These are phyloP conservation scores for Eurystomus glaucurus DNA, from an alignment of 2,797 vertebrate genomes.

Conservation along the genomic window DNA sequence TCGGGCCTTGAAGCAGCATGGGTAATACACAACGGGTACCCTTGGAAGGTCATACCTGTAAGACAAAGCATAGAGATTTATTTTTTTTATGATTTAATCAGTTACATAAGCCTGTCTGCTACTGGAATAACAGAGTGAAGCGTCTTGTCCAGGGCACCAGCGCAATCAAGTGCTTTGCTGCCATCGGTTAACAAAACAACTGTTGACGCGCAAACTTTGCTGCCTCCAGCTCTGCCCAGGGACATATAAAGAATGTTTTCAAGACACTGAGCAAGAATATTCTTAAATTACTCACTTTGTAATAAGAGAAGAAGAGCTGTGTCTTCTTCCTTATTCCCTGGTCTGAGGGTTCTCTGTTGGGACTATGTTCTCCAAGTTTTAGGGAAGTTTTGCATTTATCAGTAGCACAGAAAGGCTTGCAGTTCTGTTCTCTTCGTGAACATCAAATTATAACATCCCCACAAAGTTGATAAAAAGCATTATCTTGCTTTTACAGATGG, in stretches of 20 bases:
- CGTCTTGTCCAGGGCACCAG: not conserved
- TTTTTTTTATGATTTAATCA: not conserved
- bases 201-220: not conserved
- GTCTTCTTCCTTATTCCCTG: not conserved
- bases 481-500: not conserved
- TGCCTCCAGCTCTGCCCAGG: not conserved
- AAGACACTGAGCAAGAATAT: not conserved
- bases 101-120: not conserved
- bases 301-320: not conserved
- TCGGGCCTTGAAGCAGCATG: not conserved
- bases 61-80: not conserved
- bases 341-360: not conserved
- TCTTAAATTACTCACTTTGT: not conserved
- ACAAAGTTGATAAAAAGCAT: not conserved
- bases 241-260: not conserved
- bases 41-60: not conserved
- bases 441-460: not conserved
- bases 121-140: not conserved
- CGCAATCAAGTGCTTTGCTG: not conserved
- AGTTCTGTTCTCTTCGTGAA: not conserved
- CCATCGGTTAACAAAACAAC: not conserved
- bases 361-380: not conserved
- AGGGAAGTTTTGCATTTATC: not conserved
- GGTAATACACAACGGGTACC: fast-evolving
- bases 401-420: not conserved